These are phyloP conservation scores for Vultur gryphus DNA, from an alignment of 2,797 vertebrate species.

Conservation along the genomic window DNA sequence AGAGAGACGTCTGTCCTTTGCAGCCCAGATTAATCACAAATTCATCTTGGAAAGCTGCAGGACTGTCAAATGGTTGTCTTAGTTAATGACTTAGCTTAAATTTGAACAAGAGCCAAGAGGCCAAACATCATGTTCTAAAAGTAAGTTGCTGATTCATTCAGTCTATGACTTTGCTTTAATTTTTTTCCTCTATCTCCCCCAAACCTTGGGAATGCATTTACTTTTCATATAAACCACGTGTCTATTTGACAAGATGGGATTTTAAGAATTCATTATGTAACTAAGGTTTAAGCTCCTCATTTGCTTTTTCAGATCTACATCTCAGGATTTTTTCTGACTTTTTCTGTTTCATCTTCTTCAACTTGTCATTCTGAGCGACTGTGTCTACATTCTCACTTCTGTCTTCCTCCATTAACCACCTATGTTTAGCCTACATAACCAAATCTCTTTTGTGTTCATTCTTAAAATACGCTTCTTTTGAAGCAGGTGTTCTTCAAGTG, in stretches of 20 bases:
- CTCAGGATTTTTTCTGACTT: neutral
- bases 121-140: neutral
- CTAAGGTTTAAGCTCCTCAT: neutral
- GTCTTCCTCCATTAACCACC: neutral
- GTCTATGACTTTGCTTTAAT: neutral
- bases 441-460: neutral
- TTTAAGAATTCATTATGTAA: neutral
- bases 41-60: neutral
- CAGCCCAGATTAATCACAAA: neutral
- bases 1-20: neutral
- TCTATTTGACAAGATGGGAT: neutral
- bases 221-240: neutral
- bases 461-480: neutral
- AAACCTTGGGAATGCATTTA: neutral
- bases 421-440: neutral
- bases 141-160: neutral
- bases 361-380: neutral
- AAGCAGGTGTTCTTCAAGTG: neutral
- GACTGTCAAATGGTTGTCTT: neutral
- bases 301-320: neutral
- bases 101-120: neutral
- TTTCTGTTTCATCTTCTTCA: neutral
- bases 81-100: neutral
- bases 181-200: neutral
- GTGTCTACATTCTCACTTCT: neutral